Evolutionary conservation across 2,113 vertebrate genomes (phyloP), one percentile per base, ranked within the genome.

Genomic region (Fulmarus glacialis): DNA sequence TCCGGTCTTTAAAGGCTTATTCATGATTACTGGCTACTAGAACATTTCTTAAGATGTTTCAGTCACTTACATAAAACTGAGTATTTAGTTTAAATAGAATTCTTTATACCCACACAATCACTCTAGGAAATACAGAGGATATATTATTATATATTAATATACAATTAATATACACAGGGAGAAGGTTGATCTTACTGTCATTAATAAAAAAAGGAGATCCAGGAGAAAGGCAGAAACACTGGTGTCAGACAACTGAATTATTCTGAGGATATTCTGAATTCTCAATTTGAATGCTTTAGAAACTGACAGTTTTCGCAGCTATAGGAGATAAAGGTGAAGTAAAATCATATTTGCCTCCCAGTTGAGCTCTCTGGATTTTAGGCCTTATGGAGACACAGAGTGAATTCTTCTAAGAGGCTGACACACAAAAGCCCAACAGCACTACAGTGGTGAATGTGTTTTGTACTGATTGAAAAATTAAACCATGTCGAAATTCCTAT

Each of bases 251-350:
- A 81, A 48, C 22, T 42, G 78, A 94, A 43, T 32, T 73, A 23
- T 70, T 78, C 71, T 67, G 55, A 90, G 40, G 24, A 86, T 84
- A 71, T 71, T 90, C 38, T 87, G 78, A 79, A 50, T 90, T 89
- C 23, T 77, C 29, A 20, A 12, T 50, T 38, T 17, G 14, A 80
- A 50, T 64, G 42, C 12, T 92, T 81, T 92, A 88, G 63, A 85
- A 95, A 40, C 14, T 67, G 55, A 55, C 79, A 93, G 58, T 22
- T 92, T 92, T 90, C 79, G 78, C 43, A 93, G 88, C 50, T 94
- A 50, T 87, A 59, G 55, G 63, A 94, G 55, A 82, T 72, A 82
- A 83, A 94, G 80, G 55, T 95, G 86, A 93, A 71, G 26, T 87
- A 81, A 78, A 94, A 48, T 12, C 8, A 22, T 47, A 83, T 74